These are phyloP conservation scores for Lasioglossum calceatum DNA, from an alignment of 2,888 invertebrate genomes.

Conservation along the genomic window DNA sequence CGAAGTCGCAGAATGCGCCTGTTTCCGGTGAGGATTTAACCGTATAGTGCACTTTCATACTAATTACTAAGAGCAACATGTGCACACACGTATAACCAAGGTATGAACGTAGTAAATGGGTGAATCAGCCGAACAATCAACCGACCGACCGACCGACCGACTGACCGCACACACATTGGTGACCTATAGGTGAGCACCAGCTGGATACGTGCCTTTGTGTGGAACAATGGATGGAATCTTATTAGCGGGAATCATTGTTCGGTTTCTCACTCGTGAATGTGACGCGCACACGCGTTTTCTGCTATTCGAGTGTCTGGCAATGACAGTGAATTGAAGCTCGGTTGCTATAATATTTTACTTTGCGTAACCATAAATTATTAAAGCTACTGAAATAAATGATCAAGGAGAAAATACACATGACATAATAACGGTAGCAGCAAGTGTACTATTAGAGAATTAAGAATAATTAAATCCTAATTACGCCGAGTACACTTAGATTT, in stretches of 20 bases:
- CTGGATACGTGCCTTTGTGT: conserved; percentile 44
- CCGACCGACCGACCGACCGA: conserved; percentile 75
- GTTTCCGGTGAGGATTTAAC: conserved; percentile 23
- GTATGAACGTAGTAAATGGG: conserved; percentile 59
- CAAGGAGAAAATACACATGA: background rate
- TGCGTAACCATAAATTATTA: background rate
- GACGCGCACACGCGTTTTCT: background rate
- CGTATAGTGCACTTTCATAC: conserved; percentile 42
- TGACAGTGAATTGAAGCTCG: background rate
- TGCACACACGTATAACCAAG: conserved; percentile 15
- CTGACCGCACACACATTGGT: conserved; percentile 63
- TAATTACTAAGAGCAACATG: conserved; percentile 52
- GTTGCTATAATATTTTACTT: background rate
- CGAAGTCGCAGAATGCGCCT: conserved; percentile 1
- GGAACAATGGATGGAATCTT: conserved; percentile 55
- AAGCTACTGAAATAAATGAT: background rate
- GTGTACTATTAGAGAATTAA: background rate
- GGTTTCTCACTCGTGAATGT: conserved; percentile 20
- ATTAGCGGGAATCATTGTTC: conserved; percentile 48
- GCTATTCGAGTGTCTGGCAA: background rate
- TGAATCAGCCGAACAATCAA: conserved; percentile 68
- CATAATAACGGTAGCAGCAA: background rate
- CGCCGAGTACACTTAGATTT: background rate
- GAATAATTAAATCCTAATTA: background rate
- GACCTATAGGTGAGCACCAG: conserved; percentile 58